Evolutionary conservation across 2,113 vertebrate genomes (phyloP).

Genomic region (Gallinago media): DNA sequence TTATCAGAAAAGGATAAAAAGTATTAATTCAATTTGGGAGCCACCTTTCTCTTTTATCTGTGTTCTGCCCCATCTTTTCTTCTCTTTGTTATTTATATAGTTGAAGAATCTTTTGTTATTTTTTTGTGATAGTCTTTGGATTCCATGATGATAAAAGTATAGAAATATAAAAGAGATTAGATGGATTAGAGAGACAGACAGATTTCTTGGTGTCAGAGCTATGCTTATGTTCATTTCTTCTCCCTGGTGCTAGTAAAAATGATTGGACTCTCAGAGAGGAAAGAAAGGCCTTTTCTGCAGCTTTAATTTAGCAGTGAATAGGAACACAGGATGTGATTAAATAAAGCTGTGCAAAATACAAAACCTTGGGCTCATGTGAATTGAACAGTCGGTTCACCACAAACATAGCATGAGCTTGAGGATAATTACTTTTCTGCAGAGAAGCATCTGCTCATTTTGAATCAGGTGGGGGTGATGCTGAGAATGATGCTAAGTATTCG

Average conservation of each 20-base stretch:
- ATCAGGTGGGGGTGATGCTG: neutral
- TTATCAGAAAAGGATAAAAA: neutral
- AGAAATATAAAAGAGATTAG: neutral
- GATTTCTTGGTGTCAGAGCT: neutral
- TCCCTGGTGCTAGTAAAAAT: neutral
- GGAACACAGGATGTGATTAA: constrained; percentile 7
- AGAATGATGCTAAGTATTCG: neutral
- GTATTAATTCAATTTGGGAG: neutral
- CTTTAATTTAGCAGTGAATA: constrained; percentile 19
- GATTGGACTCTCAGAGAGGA: neutral
- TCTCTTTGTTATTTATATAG: neutral
- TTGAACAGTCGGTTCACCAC: neutral
- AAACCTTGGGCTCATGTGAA: neutral
- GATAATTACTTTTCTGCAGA: constrained; percentile 37
- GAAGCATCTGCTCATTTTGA: neutral
- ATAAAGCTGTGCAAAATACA: constrained; percentile 17
- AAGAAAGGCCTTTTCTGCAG: neutral
- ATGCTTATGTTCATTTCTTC: neutral
- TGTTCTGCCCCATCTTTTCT: neutral
- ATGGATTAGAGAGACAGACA: neutral
- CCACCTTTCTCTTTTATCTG: neutral
- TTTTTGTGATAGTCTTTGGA: neutral
- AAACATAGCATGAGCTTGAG: neutral
- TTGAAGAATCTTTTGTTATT: neutral
- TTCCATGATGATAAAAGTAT: neutral